phyloP scores from a whole-genome alignment of 2,113 vertebrate species.

The Mesocricetus auratus region DNA sequence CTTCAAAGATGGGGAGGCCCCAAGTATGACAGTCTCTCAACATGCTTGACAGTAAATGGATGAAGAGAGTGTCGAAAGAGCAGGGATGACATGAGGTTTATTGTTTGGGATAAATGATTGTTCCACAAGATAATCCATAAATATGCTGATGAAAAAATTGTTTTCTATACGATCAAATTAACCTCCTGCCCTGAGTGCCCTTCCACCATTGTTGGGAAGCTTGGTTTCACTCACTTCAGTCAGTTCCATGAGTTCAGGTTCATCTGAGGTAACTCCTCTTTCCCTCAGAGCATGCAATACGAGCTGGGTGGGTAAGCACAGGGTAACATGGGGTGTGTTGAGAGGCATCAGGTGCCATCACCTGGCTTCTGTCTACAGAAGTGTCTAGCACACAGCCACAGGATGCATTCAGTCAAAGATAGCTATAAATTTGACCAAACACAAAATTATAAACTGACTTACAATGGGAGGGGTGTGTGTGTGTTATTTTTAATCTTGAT shows the following conservation, averaged over 20 bases:
- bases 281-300: neutral
- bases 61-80: neutral
- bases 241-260: neutral
- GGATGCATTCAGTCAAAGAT: neutral
- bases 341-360: neutral
- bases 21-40: neutral
- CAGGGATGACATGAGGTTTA: neutral
- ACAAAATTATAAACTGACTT: neutral
- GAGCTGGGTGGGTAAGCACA: neutral
- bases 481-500: neutral
- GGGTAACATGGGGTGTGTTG: too few relatives aligned
- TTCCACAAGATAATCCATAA: constrained; percentile 14
- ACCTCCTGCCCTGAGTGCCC: neutral
- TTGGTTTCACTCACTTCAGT: neutral
- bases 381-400: neutral
- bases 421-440: too few relatives aligned
- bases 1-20: neutral
- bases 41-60: neutral
- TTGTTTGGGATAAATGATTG: neutral
- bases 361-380: neutral
- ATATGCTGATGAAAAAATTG: constrained; percentile 24
- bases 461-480: neutral
- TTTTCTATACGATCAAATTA: neutral
- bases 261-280: neutral
- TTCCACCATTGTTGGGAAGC: neutral